Evolutionary conservation across 30 jellyfish, hydroid and myxozoan species (phyloP), one percentile per base, ranked within the genome.

Genomic region (Aurelia aurita): DNA sequence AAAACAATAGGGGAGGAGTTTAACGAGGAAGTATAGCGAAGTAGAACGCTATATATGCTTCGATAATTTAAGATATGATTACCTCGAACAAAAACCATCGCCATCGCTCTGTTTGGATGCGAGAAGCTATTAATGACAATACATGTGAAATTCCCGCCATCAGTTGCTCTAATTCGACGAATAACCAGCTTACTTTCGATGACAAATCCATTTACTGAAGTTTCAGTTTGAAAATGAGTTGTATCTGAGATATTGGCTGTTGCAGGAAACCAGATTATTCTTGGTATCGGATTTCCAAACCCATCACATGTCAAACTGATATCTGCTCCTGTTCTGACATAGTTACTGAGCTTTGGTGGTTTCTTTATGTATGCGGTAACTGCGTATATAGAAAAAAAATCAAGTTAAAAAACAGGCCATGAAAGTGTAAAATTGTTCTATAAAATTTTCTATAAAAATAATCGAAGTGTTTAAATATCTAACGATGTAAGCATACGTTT

Each of bases 201-300:
- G 21, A 34, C 68, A 67, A 87, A 77, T 14, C 87, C 96, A 75
- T 26, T 49, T 0, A 25, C 69, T 2, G 18, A 28, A 23, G 67
- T 35, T 58, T 59, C 74, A 19, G 34, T 26, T 5, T 8, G 13
- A 49, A 61, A 83, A 10, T 74, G 88, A 9, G 59, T 58, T 0
- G 80, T 10, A 29, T 60, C 87, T 19, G 85, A 70, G 23, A n/a
- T n/a, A 58, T 70, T 31, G 0, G 21, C 81, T 27, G 66, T 28
- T 11, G 63, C 59, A 21, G 57, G 35, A n/a, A 51, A 22, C 93
- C 93, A 83, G 62, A 83, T 23, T 1, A 83, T 46, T n/a, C 61
- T n/a, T 14, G 93, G 93, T 9, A 62, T 45, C 20, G 93, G 93
- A 22, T 69, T 83, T 58, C 93, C 93, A 83, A 83, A 71, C 1